Base-by-base conservation (phyloP, 2,797 vertebrate species). In the Margarornis squamiger region DNA sequence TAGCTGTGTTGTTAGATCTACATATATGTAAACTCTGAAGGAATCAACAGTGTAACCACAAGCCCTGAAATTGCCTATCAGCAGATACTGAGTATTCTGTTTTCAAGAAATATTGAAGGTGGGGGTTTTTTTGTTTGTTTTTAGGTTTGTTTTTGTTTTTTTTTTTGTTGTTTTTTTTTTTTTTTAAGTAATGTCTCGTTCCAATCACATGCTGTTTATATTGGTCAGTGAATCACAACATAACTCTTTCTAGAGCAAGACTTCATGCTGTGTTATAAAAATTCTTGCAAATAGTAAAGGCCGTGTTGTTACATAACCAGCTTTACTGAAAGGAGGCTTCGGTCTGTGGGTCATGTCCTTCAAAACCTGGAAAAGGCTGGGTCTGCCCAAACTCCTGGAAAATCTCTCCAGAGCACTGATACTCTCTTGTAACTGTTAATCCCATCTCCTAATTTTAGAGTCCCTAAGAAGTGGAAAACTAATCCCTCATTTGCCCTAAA, bases 331-430 rank as follows among this genome's bases (percentile, higher is more conserved):
- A 43, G 36, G 72, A 94, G 48, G 48, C 62, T 92, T 86, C 55
- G 43, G 29, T 49, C 52, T 18, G 5, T 54, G 52, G 75, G 89
- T 92, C 81, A 58, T 5, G 78, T 91, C 90, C 93, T 94, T 96
- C 86, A 92, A 87, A 92, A 79, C 41, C 81, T 73, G 85, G 89
- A 95, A 95, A 95, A 65, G 49, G 27, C 84, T 93, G 54, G 85
- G 85, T 83, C 57, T 87, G 74, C 27, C 58, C 58, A 82, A 15
- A 18, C 61, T 83, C 54, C 91, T 93, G 96, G 94, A 95, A 96
- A 96, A 96, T 90, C 81, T 96, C 96, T 94, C 62, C 84, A 91
- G 94, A 90, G 94, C 86, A 86, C 72, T 67, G 84, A 96, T 89
- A 57, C 46, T 71, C 21, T 71, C 85, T 62, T 58, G 7, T 43